Conservation (phyloP, 2,797 vertebrate genomes). For the Aulostomus chinensis region DNA sequence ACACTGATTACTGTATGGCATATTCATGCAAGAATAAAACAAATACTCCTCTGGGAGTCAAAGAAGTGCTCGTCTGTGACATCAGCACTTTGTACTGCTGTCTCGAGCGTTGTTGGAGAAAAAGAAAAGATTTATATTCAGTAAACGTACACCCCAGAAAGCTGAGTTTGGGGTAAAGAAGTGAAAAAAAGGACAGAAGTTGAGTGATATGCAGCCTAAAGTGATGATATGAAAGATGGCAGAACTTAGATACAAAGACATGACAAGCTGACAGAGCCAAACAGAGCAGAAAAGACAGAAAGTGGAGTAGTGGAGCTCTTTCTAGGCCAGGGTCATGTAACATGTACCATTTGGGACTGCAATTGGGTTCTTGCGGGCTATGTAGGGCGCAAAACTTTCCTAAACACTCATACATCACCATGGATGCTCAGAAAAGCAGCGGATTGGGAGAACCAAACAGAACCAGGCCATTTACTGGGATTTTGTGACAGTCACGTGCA, state of each 20-base stretch:
- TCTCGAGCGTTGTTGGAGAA: too few species aligned
- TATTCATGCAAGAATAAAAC: slow-evolving; percentile 21
- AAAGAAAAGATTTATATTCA: too few species aligned
- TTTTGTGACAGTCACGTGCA: not conserved
- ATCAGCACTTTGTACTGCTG: slow-evolving; percentile 8
- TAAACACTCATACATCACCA: slow-evolving; percentile 43
- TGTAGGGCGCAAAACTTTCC: slow-evolving; percentile 66
- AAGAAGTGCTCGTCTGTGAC: slow-evolving; percentile 10
- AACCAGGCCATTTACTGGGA: slow-evolving; percentile 25
- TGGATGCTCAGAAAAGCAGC: slow-evolving; percentile 2
- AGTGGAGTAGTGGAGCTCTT: slow-evolving; percentile 55
- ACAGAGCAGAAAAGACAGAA: slow-evolving; percentile 27
- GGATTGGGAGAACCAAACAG: slow-evolving; percentile 18
- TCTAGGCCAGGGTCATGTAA: slow-evolving; percentile 69
- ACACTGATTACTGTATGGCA: slow-evolving; percentile 34
- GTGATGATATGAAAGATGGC: too few species aligned
- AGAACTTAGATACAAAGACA: slow-evolving; percentile 1
- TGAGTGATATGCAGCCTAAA: too few species aligned
- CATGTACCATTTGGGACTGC: not conserved
- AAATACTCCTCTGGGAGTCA: slow-evolving; percentile 14
- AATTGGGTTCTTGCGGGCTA: slow-evolving; percentile 33
- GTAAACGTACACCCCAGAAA: too few species aligned
- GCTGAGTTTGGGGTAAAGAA: too few species aligned
- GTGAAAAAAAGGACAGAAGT: too few species aligned
- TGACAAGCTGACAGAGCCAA: slow-evolving; percentile 8